Evolutionary conservation across 2,888 invertebrate genomes (phyloP).

Genomic region (Lasioglossum oenotherae): DNA sequence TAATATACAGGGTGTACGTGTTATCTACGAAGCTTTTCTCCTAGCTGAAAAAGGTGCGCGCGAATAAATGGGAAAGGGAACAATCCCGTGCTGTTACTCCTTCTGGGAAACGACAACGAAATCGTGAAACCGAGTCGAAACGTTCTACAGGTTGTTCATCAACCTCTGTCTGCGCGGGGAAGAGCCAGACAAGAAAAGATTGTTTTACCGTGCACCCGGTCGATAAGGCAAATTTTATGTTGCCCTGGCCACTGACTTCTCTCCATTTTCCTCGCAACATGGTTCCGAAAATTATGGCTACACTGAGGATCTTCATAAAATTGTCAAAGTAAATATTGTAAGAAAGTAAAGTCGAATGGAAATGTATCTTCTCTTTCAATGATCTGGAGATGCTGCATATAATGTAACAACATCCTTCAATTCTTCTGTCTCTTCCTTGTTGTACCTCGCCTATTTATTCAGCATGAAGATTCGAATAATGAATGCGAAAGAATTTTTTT

Average conservation of each 20-base stretch:
- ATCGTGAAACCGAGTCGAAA: not conserved
- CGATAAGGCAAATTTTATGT: conserved; percentile 4
- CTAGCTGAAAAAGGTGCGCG: not conserved
- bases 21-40: conserved; percentile 22
- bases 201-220: not conserved
- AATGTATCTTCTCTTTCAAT: not conserved
- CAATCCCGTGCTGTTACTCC: not conserved
- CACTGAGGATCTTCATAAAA: not conserved
- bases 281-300: not conserved
- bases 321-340: not conserved
- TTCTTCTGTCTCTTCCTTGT: not conserved
- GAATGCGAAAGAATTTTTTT: not conserved
- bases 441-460: not conserved
- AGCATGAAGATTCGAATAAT: not conserved
- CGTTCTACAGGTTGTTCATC: conserved; percentile 12
- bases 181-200: not conserved
- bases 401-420: not conserved
- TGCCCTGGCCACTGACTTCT: not conserved
- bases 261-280: not conserved
- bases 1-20: conserved; percentile 23
- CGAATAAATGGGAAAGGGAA: conserved; percentile 4
- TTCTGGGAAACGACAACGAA: not conserved
- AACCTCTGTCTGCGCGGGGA: not conserved
- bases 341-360: not conserved
- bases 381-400: no score